Evolutionary conservation across 92 coral and sea anemone species (phyloP), one percentile per base, ranked within the genome.

Genomic region (Blastomussa wellsi): DNA sequence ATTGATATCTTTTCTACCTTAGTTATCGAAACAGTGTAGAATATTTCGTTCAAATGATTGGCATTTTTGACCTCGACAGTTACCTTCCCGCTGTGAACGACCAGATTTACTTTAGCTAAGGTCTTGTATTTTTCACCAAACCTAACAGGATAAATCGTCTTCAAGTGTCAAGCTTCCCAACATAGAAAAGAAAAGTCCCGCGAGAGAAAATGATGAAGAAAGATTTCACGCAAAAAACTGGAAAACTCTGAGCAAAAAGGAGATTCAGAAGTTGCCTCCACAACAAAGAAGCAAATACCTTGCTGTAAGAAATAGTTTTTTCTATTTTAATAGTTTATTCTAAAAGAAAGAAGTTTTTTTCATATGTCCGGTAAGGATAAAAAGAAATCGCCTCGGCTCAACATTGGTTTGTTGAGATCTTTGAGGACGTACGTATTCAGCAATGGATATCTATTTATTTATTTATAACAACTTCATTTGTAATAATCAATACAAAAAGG

Each of bases 201-300:
- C 87, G n/a, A 82, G 31, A 37, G 77, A 28, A 15, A 71, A 48
- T 5, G 12, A 28, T 13, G 88, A 83, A 13, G 99, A 96, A 35
- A 88, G 87, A 72, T 96, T 94, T 77, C 95, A 91, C 24, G 99
- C 98, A 1, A 89, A 72, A 62, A 96, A 96, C 93, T 94, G 99
- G 98, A 96, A 91, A 76, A 44, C 79, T 19, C 90, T 94, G 31
- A 89, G 92, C 75, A 96, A 96, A 73, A 96, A 94, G 79, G 98
- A 96, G 31, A 12, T 96, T 8, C 94, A 89, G 76, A 96, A 94
- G 81, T 90, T 96, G 9, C 85, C 95, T 39, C 86, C 90, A 12
- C 90, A 93, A 28, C 93, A 94, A 84, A 77, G 92, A 79, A 93
- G 99, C 86, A 93, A 95, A 88, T 96, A 96, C 71, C 62, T 96